phyloP scores from a whole-genome alignment of 2,888 invertebrate species.

The Coremacera marginata region DNA sequence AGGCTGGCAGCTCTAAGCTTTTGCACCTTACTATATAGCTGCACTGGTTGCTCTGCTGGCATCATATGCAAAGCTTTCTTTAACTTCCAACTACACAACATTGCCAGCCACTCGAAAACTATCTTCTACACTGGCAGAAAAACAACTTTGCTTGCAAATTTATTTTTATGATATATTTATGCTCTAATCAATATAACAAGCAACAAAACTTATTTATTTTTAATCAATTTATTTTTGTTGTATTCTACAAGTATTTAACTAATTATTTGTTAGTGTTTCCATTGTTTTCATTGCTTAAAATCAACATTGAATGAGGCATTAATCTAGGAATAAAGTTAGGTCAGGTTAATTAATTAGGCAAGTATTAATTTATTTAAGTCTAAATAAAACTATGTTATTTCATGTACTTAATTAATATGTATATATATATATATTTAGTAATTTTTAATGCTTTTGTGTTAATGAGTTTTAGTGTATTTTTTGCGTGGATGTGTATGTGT shows the following conservation, averaged over 20 bases:
- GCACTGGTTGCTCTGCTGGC: no score
- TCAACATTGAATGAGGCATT: constrained; percentile 19
- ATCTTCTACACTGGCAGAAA: neutral
- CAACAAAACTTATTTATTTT: constrained; percentile 22
- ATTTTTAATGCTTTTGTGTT: constrained; percentile 28
- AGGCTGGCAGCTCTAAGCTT: no score
- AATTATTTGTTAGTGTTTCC: constrained; percentile 30
- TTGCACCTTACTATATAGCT: no score
- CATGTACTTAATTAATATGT: neutral
- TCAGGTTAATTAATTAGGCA: constrained; percentile 15
- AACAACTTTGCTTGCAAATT: neutral
- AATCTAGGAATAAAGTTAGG: constrained; percentile 26
- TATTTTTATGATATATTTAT: neutral
- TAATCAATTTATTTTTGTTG: constrained; percentile 8
- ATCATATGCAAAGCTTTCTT: neutral
- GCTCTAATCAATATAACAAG: constrained; percentile 19
- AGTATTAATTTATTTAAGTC: constrained; percentile 3
- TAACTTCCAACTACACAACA: no score
- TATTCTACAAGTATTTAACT: constrained; percentile 25
- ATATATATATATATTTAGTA: neutral
- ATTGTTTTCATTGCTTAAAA: neutral
- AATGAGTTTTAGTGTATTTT: constrained; percentile 43
- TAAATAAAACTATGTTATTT: constrained; percentile 10
- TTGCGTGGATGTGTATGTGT: constrained; percentile 17
- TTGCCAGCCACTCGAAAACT: neutral